Evolutionary conservation across 2,113 vertebrate species (phyloP).

Genomic region (rabbit (Oryctolagus cuniculus)): mOryCun1.1 NC_091446.1:15938001-15938500

Average conservation of each 20-base stretch:
- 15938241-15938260: not conserved
- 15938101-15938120: not conserved
- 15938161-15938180: not conserved
- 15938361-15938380: not conserved
- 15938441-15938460: not conserved
- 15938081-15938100: not conserved
- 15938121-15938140: not conserved
- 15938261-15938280: no score
- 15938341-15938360: not conserved
- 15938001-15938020: not conserved
- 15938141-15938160: not conserved
- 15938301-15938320: not conserved
- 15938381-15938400: no score
- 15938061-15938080: not conserved
- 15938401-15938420: not conserved
- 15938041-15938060: not conserved
- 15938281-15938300: not conserved
- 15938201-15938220: no score
- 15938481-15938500: not conserved
- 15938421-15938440: not conserved
- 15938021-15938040: not conserved
- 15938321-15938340: not conserved
- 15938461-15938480: not conserved
- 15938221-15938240: not conserved
- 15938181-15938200: accelerated